Conservation (phyloP, 2,113 vertebrate species). For the Ivindomyrus marchei region DNA sequence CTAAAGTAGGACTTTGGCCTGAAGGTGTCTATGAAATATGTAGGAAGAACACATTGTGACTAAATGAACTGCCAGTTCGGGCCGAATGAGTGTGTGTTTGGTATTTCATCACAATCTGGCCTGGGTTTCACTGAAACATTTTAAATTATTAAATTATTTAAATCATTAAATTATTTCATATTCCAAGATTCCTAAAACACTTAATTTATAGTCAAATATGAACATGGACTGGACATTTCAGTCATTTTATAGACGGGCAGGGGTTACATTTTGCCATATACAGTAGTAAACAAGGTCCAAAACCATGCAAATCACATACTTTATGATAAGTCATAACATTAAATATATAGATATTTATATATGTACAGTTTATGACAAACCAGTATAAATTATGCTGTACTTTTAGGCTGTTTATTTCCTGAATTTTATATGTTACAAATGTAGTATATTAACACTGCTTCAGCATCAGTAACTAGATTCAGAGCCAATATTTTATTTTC, state of each 20-base stretch:
- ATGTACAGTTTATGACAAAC: not conserved
- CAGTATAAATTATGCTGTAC: not conserved
- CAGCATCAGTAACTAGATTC: not conserved
- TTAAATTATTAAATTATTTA: not conserved
- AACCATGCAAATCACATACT: not conserved
- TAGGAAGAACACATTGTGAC: constrained; percentile 9
- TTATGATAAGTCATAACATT: not conserved
- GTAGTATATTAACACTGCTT: not conserved
- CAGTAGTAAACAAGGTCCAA: not conserved
- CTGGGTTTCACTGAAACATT: not conserved
- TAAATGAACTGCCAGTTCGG: not conserved
- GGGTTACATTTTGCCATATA: not conserved
- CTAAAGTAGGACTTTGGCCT: constrained; percentile 10
- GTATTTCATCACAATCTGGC: not conserved
- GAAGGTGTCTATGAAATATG: constrained; percentile 16
- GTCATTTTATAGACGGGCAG: not conserved
- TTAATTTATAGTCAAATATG: not conserved
- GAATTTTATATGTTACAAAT: not conserved
- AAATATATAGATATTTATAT: not conserved
- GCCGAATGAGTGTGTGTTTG: not conserved
- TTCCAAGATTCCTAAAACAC: not conserved
- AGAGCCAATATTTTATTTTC: not conserved
- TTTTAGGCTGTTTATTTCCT: not conserved
- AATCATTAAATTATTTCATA: not conserved
- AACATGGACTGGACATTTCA: not conserved